Base-by-base conservation (phyloP, 2,113 vertebrate genomes). In the Pavo muticus region DNA sequence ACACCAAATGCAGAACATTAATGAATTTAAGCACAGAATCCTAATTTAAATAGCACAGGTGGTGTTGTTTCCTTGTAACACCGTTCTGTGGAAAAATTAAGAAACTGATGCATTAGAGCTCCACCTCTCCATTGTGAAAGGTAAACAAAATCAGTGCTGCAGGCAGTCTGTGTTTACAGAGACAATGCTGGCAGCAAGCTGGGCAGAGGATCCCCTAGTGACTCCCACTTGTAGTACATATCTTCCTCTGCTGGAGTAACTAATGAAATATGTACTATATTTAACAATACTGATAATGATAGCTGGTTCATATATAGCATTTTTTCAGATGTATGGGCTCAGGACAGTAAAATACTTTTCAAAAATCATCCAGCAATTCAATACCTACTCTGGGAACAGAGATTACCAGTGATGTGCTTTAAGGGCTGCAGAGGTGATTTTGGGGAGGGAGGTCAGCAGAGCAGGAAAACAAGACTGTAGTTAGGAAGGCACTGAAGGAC, bases 191-290 rank as follows among this genome's bases (percentile, higher is more conserved):
- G 37, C 85, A 61, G 27, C 47, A 83, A 84, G 14, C 35, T 69
- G 68, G 75, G 42, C 61, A 83, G 76, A 91, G 63, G 81, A 89
- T 84, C 8, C 81, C 42, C 45, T 68, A 35, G 64, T 89, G 76
- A 68, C 21, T 68, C 56, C 76, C 86, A 44, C 73, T 95, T 56
- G 20, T 35, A 72, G 48, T 61, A 19, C 7, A 1, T 87, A 40
- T 87, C 82, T 93, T 91, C 65, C 35, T 91, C 60, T 90, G 57
- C 40, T 25, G 6, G n/a, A 76, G n/a, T 77, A 93, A 85, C 72
- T 83, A 82, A 71, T 77, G 57, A 91, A 95, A 90, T 80, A 91
- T 74, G 71, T 14, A 69, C 65, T 90, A 68, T 74, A 82, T 88
- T 91, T 84, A 85, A 24, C 25, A 90, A 47, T 45, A 75, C 68